Evolutionary conservation across 92 coral and sea anemone species (phyloP).

Genomic region (Blastomussa wellsi): DNA sequence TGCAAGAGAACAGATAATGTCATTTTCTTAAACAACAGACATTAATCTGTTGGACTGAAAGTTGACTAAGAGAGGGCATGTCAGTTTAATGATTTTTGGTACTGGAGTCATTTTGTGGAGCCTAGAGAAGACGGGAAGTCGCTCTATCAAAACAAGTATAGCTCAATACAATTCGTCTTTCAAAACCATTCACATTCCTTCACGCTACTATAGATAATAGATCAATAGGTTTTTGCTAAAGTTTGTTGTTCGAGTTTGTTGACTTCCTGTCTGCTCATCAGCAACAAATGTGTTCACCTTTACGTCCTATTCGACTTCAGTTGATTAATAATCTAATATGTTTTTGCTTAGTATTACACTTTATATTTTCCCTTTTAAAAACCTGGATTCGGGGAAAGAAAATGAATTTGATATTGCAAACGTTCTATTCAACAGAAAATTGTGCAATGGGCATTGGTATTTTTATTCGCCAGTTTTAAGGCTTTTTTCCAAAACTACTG

Average conservation of each 20-base stretch:
- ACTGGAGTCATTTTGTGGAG: no score
- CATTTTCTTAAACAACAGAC: no score
- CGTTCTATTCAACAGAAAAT: neutral
- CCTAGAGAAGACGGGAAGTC: neutral
- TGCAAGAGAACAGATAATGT: neutral
- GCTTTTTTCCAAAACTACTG: no score
- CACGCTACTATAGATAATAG: neutral
- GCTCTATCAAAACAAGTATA: neutral
- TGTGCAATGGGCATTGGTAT: no score
- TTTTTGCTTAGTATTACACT: no score
- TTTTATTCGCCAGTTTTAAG: neutral
- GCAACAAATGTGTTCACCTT: neutral
- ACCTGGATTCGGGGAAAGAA: neutral
- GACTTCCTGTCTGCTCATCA: slow-evolving; percentile 8
- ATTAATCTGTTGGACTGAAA: neutral
- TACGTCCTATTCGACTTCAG: neutral
- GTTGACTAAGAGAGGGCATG: neutral
- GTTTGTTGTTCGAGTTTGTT: neutral
- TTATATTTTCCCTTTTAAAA: no score
- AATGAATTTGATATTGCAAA: neutral
- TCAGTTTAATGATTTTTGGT: neutral
- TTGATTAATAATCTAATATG: neutral
- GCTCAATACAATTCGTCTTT: neutral
- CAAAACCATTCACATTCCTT: slow-evolving; percentile 4
- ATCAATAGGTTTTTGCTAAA: neutral